Evolutionary conservation across 2,888 invertebrate genomes (phyloP), one percentile per base, ranked within the genome.

Genomic region (Coelinius sp.): DNA sequence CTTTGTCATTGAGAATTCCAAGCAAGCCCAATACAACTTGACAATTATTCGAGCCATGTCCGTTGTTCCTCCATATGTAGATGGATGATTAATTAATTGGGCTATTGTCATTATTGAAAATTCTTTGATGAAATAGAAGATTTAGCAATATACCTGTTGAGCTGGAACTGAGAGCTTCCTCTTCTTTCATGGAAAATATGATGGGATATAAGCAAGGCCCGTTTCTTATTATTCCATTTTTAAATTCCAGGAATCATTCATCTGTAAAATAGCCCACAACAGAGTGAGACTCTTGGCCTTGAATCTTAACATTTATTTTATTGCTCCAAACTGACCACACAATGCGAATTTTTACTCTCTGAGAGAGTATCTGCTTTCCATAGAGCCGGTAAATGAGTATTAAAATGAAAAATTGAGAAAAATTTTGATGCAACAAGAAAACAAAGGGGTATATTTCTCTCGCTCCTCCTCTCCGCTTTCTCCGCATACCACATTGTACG

Each of bases 401-500:
- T n/a, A n/a, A n/a, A n/a, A n/a, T n/a, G n/a, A n/a, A n/a, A n/a
- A n/a, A n/a, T n/a, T n/a, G n/a, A n/a, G n/a, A n/a, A n/a, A n/a
- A n/a, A n/a, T n/a, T n/a, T n/a, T n/a, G n/a, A n/a, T n/a, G n/a
- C n/a, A n/a, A n/a, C n/a, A n/a, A n/a, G n/a, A n/a, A n/a, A n/a
- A n/a, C n/a, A n/a, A n/a, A n/a, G n/a, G n/a, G n/a, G n/a, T n/a
- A n/a, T n/a, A n/a, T n/a, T n/a, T n/a, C n/a, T n/a, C n/a, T n/a
- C n/a, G n/a, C n/a, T n/a, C n/a, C n/a, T n/a, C n/a, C n/a, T 62
- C 31, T 38, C 41, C 38, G 38, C 38, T 62, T 62, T 62, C 20
- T 62, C 62, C 24, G 27, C 56, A 56, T 62, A 62, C 62, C 38
- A 62, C 22, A n/a, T n/a, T n/a, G 27, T n/a, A 62, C 20, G 24